Base-by-base conservation (phyloP, 2,888 invertebrate genomes). In the Ptilodon capucinus region DNA sequence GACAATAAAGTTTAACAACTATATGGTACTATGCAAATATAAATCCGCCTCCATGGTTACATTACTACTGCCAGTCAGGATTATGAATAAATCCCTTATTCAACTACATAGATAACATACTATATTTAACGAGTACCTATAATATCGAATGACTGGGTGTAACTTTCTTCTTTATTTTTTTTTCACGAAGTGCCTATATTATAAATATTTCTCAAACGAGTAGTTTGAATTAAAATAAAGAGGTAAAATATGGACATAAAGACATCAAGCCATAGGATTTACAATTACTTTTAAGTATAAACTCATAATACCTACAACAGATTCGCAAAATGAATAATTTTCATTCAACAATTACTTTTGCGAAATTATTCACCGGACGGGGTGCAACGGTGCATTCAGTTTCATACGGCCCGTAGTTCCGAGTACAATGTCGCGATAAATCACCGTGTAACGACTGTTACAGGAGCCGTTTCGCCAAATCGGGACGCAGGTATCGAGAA, bases 401-500 rank as follows among this genome's bases (percentile, higher is more conserved):
- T 74, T 71, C 72, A 68, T 66, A 71, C 65, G 67, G 17, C 51
- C 66, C 67, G 69, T 70, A 71, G 71, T 75, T 74, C 69, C 67
- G 66, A 75, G 70, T 75, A 79, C 71, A 77, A 77, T 71, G 78
- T 79, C 76, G 68, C 71, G 76, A 85, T 84, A 84, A 84, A 83
- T 81, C 84, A 81, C 74, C 70, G 68, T 66, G 70, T 63, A 74
- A 71, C 70, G 75, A 57, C 68, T 55, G 68, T 55, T 64, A 72
- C 80, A 73, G 84, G 76, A 84, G 84, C 71, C 62, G 81, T 75
- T 80, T 75, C 71, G 59, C 82, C 81, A 80, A 85, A 84, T 76
- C 79, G 71, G 79, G 76, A 71, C 63, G 71, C 64, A 64, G 73
- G 73, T 76, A 79, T 79, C 75, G 73, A 69, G 71, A 74, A 62